Evolutionary conservation across 1,140 invertebrate species (phyloP), one percentile per base, ranked within the genome.

Genomic region (Aphelenchoides fujianensis): DNA sequence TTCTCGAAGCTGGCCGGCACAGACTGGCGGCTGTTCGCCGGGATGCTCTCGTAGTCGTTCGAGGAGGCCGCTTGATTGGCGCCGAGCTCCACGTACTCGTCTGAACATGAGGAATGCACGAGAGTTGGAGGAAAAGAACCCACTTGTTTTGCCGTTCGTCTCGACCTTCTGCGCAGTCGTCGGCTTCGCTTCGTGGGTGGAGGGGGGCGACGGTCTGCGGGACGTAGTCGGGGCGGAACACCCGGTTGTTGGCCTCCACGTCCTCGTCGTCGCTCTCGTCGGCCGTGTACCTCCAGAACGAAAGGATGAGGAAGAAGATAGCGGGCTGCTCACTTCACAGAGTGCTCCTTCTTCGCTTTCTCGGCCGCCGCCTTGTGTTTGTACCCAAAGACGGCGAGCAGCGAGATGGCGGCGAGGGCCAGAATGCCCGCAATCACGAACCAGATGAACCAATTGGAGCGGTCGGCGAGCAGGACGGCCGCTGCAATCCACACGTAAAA

Each of bases 301-400:
- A 48, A 48, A 12, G 41, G 23, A 48, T 23, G 23, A 16, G 12
- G 41, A n/a, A n/a, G 41, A 48, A 48, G 41, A 12, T 16, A 48
- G 7, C 5, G 34, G 63, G 53, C 53, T 37, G 31, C 41, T 48
- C 53, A 66, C 31, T 66, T 66, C n/a, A 66, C 63, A 23, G 63
- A n/a, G 1, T 34, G 63, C 32, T 36, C 36, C 23, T 48, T 48
- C 41, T 48, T 48, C 23, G 41, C 41, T 48, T 48, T 48, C 12
- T 48, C 41, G 12, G 41, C 41, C 12, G 41, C 41, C 12, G 23
- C 41, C 23, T 48, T 48, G 41, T 48, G 41, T 48, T 23, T 12
- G 23, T 48, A 48, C 12, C 41, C 41, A 23, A 48, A 48, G 41
- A 48, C 12, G 23, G 23, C 23, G 41, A 48, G 12, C 41, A 48